These are phyloP conservation scores for Diploscapter pachys DNA, from an alignment of 1,140 invertebrate genomes.

Conservation along the genomic window DNA sequence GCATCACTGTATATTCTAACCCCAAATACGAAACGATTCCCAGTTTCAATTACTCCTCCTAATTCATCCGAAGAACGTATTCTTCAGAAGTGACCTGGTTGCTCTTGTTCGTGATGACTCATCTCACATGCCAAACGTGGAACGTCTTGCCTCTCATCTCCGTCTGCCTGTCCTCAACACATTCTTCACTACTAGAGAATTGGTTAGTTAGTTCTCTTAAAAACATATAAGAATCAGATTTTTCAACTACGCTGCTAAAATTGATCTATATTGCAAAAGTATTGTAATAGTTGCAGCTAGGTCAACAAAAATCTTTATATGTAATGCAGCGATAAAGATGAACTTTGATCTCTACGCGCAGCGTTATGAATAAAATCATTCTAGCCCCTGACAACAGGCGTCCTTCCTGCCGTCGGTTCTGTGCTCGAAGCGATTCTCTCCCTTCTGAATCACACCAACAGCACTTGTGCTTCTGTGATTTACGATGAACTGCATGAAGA, in stretches of 20 bases:
- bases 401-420: conserved; percentile 35
- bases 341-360: no score
- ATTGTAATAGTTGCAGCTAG: no score
- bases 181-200: conserved; percentile 35
- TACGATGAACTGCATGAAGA: conserved; percentile 41
- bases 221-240: background rate
- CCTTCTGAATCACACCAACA: conserved; percentile 39
- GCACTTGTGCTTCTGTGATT: conserved; percentile 46
- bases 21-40: no score
- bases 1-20: no score
- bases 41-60: background rate
- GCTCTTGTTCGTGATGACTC: conserved; percentile 46
- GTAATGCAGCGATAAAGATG: no score
- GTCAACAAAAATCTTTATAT: no score
- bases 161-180: conserved; percentile 45
- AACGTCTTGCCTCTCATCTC: conserved; percentile 40
- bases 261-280: background rate
- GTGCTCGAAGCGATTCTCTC: conserved; percentile 43
- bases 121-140: conserved; percentile 44
- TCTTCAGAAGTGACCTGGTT: conserved; percentile 45
- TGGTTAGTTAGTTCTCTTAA: conserved; percentile 8
- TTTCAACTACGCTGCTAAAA: background rate
- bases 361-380: conserved; percentile 12
- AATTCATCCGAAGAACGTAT: background rate
- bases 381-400: conserved; percentile 38